Percentiles rank a stretch among this genome's conserved stretches.
These are phyloP conservation scores for Epirrhoe alternata DNA, from an alignment of 2,888 invertebrate species.

Conservation along the genomic window DNA sequence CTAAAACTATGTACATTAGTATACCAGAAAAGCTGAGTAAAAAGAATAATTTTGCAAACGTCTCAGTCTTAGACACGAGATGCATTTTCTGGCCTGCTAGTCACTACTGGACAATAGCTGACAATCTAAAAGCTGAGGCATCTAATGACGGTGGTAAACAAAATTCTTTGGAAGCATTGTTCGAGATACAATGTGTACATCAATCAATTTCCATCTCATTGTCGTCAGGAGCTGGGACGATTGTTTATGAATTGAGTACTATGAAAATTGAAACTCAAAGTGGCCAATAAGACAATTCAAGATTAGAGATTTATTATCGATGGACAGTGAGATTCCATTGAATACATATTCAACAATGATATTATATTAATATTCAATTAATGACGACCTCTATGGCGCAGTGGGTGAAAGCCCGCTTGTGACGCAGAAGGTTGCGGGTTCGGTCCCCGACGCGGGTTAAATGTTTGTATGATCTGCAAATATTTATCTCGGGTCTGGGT, in stretches of 20 bases:
- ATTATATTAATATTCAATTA: no score
- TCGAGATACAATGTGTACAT: slow-evolving; percentile 17
- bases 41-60: slow-evolving; percentile 70
- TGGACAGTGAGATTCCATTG: no score
- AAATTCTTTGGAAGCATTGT: slow-evolving; percentile 55
- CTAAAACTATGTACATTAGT: slow-evolving; percentile 62
- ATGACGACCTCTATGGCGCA: no score
- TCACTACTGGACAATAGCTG: slow-evolving; percentile 50
- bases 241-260: slow-evolving; percentile 5
- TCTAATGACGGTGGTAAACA: slow-evolving; percentile 59
- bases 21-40: slow-evolving; percentile 66
- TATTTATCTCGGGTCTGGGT: no score
- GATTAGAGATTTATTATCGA: no score
- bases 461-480: no score
- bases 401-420: no score
- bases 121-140: slow-evolving; percentile 49
- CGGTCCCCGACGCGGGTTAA: no score
- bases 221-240: slow-evolving; percentile 1
- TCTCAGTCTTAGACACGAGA: slow-evolving; percentile 58
- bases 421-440: no score
- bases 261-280: neutral
- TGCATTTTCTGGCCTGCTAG: slow-evolving; percentile 53
- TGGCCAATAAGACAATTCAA: neutral
- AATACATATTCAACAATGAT: no score
- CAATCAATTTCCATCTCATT: slow-evolving; percentile 12